phyloP scores from a whole-genome alignment of 2,797 vertebrate species.

The Chiropotes sagulatus region DNA sequence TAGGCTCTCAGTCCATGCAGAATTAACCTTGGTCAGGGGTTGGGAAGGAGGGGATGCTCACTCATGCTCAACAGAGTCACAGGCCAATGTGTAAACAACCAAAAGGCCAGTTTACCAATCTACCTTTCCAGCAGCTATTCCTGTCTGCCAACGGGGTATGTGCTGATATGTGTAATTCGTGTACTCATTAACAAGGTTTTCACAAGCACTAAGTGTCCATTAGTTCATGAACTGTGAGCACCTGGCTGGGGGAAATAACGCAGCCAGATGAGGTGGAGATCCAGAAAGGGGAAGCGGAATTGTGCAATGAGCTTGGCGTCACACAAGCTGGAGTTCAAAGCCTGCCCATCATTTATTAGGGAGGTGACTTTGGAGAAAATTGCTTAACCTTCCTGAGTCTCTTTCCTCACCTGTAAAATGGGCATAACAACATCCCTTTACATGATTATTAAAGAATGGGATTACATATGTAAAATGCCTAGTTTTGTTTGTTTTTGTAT shows the following conservation, averaged over 20 bases:
- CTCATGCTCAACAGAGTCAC: not conserved
- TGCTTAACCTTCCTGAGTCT: not conserved
- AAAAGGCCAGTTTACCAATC: not conserved
- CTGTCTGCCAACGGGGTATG: not conserved
- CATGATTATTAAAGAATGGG: not conserved
- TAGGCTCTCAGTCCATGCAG: not conserved
- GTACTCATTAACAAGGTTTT: not conserved
- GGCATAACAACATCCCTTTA: not conserved
- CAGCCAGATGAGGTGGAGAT: not conserved
- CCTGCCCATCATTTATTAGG: not conserved
- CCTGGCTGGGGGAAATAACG: not conserved
- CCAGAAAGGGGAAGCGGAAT: not conserved
- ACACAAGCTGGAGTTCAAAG: conserved; percentile 27
- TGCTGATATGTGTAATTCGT: not conserved
- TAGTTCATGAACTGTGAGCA: not conserved
- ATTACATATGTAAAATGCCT: not conserved
- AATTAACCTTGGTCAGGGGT: not conserved
- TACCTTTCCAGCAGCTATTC: not conserved
- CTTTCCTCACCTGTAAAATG: not conserved
- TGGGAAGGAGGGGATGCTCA: not conserved
- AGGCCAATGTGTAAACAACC: not conserved
- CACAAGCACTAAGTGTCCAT: not conserved
- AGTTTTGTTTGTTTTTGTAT: not conserved
- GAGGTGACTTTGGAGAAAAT: not conserved
- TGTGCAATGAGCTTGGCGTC: conserved; percentile 48